Conservation (phyloP, 2,888 invertebrate species). For the Cheilosia vulpina region DNA sequence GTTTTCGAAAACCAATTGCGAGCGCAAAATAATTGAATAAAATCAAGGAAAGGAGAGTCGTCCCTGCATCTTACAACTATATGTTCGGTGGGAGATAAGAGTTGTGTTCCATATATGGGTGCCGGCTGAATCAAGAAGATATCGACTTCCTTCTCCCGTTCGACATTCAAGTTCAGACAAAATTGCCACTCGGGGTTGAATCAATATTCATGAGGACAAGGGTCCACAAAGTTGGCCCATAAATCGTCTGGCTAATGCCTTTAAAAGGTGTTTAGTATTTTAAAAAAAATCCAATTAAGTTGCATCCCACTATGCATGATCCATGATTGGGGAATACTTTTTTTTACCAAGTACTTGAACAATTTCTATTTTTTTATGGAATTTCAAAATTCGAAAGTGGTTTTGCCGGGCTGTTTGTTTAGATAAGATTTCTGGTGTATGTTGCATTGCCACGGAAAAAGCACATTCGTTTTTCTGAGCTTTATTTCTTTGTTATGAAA, state of each 20-base stretch:
- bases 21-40: conserved; percentile 60
- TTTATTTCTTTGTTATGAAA: conserved; percentile 16
- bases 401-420: conserved; percentile 5
- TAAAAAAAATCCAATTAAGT: not conserved
- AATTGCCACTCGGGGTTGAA: conserved; percentile 22
- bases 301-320: not conserved
- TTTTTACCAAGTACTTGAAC: not conserved
- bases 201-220: conserved; percentile 19
- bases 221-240: conserved; percentile 1
- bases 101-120: conserved; percentile 35
- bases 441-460: conserved; percentile 20
- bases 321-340: not conserved
- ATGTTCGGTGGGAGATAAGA: conserved; percentile 49
- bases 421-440: conserved; percentile 32
- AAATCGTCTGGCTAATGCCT: not conserved
- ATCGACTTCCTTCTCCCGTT: conserved; percentile 19
- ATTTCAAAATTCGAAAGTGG: not conserved
- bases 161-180: conserved; percentile 50
- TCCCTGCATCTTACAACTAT: conserved; percentile 41
- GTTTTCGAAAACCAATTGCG: conserved; percentile 66
- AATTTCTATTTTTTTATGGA: not conserved
- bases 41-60: conserved; percentile 21
- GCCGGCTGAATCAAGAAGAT: conserved; percentile 2
- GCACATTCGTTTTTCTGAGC: not conserved
- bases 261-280: not conserved